These are phyloP conservation scores for Neotoxoptera formosana DNA, from an alignment of 1,140 invertebrate genomes.

Conservation along the genomic window DNA sequence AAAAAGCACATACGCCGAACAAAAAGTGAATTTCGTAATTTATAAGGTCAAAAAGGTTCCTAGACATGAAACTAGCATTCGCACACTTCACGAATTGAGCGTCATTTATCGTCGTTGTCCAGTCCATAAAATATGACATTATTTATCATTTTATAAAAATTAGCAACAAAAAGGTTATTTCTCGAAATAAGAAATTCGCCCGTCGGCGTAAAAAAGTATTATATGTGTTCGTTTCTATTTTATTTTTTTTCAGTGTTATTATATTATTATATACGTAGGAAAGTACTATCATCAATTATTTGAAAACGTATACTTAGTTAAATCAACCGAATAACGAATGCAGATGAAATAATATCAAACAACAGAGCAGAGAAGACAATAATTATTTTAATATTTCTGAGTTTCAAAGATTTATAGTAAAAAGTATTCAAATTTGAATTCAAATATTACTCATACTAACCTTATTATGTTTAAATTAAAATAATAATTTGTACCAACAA, in stretches of 20 bases:
- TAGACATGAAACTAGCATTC: background rate
- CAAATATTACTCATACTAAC: background rate
- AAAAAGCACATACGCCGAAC: background rate
- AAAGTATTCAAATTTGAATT: background rate
- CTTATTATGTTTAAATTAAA: no score
- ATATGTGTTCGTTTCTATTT: no score
- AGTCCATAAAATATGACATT: background rate
- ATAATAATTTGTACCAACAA: no score
- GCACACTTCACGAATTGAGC: background rate
- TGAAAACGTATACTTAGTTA: background rate
- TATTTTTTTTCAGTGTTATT: no score
- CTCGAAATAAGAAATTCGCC: no score
- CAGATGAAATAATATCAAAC: no score
- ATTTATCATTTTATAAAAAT: background rate
- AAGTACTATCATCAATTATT: background rate
- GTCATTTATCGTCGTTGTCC: background rate
- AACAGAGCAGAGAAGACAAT: background rate
- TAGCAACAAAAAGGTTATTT: no score
- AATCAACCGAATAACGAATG: background rate
- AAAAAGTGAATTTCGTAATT: no score
- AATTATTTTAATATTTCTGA: background rate
- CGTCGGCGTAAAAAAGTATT: no score
- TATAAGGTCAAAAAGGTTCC: no score
- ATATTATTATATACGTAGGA: no score
- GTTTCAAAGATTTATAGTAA: background rate